Evolutionary conservation across 2,113 vertebrate genomes (phyloP), one percentile per base, ranked within the genome.

Genomic region (Butastur rufipennis): DNA sequence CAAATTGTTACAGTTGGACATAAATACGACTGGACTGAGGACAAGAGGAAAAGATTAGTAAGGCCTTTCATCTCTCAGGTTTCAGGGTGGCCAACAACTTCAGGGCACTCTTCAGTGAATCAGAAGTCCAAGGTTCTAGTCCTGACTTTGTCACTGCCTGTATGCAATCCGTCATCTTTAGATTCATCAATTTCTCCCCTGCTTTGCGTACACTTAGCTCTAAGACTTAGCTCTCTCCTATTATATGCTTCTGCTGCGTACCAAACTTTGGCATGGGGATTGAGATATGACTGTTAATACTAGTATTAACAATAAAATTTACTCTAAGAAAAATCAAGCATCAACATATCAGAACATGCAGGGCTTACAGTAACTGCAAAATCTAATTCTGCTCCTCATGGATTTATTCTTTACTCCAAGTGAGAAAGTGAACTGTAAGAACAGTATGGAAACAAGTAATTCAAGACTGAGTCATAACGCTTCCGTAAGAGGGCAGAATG

Each of bases 381-480:
- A 74, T 62, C 32, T 55, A 81, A 85, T 75, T 88, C 55, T 91
- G 55, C 11, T 73, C 25, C 50, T 86, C 5, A 3, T 26, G 25
- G 59, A 86, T 94, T 86, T 90, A 83, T 81, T 90, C 71, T 74
- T 63, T 88, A 63, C 55, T 90, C 29, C 45, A 88, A 90, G 79
- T 70, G 94, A 93, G 80, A 94, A 95, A 88, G 27, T 8, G 67
- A 95, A 81, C 63, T 83, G 71, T 73, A 86, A 86, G 88, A 91
- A 88, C 50, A 83, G 72, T 38, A 84, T 0, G 0, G 71, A 95
- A 93, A 86, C n/a, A 83, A 88, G 71, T 48, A 80, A 92, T 80
- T 86, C 72, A 62, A 88, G 67, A 73, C 2, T 94, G 82, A 97
- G 63, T 86, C 75, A 73, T 61, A 79, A 79, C 0, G 7, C 42